Percentiles rank a stretch among this genome's conserved stretches.
These are phyloP conservation scores for Anastrepha ludens DNA, from an alignment of 1,140 invertebrate species.

Conservation along the genomic window DNA sequence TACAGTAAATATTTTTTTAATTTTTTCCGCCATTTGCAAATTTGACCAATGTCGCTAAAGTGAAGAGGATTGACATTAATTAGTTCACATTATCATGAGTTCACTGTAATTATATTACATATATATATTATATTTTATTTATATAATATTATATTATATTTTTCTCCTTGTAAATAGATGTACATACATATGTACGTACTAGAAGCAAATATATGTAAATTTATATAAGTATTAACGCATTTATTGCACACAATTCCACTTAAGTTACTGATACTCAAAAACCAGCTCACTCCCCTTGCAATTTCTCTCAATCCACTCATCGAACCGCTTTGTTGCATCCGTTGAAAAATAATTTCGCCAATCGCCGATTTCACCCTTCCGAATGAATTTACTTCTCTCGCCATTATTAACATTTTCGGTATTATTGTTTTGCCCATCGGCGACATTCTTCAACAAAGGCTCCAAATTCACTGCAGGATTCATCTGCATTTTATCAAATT, in stretches of 20 bases:
- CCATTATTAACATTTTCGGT: slow-evolving; percentile 74
- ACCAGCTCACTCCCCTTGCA: slow-evolving; percentile 79
- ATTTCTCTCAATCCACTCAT: slow-evolving; percentile 84
- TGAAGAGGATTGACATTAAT: too few species aligned
- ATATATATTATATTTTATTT: too few species aligned
- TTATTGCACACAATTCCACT: too few species aligned
- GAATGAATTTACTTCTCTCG: slow-evolving; percentile 79
- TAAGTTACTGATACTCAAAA: slow-evolving; percentile 76
- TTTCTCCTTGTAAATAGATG: too few species aligned
- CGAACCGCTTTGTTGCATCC: slow-evolving; percentile 82
- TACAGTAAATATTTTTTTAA: too few species aligned
- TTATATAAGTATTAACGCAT: too few species aligned
- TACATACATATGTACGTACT: too few species aligned
- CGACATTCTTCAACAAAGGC: slow-evolving; percentile 77
- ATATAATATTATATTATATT: too few species aligned
- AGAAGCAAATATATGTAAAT: neutral
- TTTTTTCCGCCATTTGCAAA: too few species aligned
- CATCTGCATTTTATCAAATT: slow-evolving; percentile 87
- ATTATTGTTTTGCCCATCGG: slow-evolving; percentile 75
- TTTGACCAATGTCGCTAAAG: too few species aligned
- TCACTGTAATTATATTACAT: too few species aligned
- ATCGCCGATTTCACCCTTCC: slow-evolving; percentile 88
- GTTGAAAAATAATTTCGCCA: slow-evolving; percentile 88
- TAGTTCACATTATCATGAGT: too few species aligned
- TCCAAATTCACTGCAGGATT: slow-evolving; percentile 87